Evolutionary conservation across 2,888 invertebrate species (phyloP).

Genomic region (Lochmaea capreae): DNA sequence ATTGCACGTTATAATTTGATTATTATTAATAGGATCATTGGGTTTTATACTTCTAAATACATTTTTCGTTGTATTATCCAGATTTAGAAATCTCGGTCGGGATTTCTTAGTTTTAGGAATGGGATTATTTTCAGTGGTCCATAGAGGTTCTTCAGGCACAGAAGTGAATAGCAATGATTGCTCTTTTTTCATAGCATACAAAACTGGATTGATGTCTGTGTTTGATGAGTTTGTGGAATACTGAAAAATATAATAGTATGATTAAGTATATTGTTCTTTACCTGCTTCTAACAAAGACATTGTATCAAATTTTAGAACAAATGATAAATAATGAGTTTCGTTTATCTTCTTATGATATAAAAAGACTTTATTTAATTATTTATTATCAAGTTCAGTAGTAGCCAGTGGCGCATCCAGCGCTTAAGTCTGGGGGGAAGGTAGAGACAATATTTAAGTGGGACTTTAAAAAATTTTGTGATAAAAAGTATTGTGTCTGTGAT

Average conservation of each 20-base stretch:
- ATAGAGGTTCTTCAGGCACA: constrained; percentile 80
- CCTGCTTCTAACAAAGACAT: no score
- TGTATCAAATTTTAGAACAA: no score
- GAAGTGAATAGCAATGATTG: constrained; percentile 85
- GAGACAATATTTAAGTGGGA: no score
- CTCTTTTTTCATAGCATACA: constrained; percentile 80
- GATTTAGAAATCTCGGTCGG: constrained; percentile 63
- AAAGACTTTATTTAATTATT: no score
- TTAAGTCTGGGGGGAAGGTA: no score
- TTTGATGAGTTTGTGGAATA: constrained; percentile 1
- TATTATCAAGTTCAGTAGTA: no score
- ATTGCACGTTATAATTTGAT: constrained; percentile 78
- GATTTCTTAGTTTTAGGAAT: constrained; percentile 50
- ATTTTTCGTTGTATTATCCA: constrained; percentile 59
- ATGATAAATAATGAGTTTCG: no score
- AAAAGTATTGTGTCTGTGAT: no score
- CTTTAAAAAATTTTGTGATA: no score
- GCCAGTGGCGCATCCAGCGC: no score
- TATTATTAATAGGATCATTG: background rate
- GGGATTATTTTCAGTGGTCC: constrained; percentile 48
- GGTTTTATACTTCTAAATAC: background rate
- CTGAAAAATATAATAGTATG: constrained; percentile 24
- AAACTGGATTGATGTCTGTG: constrained; percentile 63
- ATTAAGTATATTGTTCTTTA: no score
- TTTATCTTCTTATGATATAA: no score